phyloP scores from a whole-genome alignment of 2,888 invertebrate species.

The Zootermopsis nevadensis region DNA sequence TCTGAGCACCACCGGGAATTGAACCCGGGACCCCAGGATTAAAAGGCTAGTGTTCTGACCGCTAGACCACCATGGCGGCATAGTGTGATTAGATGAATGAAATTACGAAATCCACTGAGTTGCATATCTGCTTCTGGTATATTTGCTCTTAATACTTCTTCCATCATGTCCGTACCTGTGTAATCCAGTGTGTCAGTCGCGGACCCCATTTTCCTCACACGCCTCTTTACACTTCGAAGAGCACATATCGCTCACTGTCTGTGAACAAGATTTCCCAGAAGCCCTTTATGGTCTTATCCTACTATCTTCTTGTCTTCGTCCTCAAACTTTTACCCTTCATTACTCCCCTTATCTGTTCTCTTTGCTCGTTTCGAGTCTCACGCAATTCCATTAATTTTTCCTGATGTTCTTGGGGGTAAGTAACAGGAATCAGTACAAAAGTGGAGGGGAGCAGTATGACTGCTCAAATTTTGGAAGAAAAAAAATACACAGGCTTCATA shows the following conservation, averaged over 20 bases:
- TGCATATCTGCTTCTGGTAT: no score
- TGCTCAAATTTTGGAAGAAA: background rate
- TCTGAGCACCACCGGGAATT: no score
- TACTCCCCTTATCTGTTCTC: background rate
- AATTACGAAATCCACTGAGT: no score
- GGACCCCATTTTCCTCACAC: background rate
- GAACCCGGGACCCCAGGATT: no score
- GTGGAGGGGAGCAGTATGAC: background rate
- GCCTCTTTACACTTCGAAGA: background rate
- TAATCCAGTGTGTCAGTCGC: no score
- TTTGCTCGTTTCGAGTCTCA: background rate
- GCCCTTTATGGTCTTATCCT: background rate
- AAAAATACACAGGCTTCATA: no score
- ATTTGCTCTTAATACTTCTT: no score
- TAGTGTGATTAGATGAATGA: no score
- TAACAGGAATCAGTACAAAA: background rate
- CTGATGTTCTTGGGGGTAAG: background rate
- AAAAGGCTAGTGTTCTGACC: no score
- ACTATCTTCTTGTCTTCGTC: slow-evolving; percentile 5
- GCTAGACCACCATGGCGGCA: no score
- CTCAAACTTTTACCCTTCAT: slow-evolving; percentile 13
- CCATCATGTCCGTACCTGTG: no score
- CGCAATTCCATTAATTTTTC: background rate
- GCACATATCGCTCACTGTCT: background rate
- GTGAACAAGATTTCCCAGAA: slow-evolving; percentile 4